A percentile compares a stretch with the other conserved stretches of the same genome.
Evolutionary conservation across 23 tunicate genomes (phyloP).

Genomic region (Phallusia fumigata): DNA sequence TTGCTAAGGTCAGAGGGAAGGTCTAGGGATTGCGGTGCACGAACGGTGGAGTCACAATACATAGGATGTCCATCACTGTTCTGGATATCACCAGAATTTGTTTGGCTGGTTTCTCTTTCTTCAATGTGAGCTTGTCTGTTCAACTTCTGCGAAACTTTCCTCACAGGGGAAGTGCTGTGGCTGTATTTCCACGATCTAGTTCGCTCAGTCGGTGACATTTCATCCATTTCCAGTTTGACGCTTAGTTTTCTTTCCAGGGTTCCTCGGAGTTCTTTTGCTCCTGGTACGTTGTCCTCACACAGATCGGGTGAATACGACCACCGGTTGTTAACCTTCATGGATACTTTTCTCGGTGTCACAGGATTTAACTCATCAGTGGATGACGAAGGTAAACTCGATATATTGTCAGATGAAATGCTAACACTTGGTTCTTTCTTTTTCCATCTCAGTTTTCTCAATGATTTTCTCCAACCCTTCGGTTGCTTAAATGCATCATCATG

Average conservation of each 20-base stretch:
- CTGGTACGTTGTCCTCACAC: slow-evolving; percentile 63
- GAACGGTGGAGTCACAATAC: not conserved
- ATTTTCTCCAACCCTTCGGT: slow-evolving; percentile 70
- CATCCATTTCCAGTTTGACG: slow-evolving; percentile 48
- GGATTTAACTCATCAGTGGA: slow-evolving; percentile 1
- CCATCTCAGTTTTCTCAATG: slow-evolving; percentile 53
- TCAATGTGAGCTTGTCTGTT: not conserved
- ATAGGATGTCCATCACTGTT: not conserved
- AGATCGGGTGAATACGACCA: slow-evolving; percentile 80
- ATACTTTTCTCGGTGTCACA: not conserved
- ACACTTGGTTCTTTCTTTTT: slow-evolving; percentile 31
- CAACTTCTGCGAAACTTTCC: not conserved
- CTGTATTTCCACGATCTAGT: not conserved
- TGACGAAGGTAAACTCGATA: slow-evolving; percentile 19
- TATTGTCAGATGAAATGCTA: slow-evolving; percentile 56
- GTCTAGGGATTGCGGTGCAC: not conserved
- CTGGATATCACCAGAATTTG: not conserved
- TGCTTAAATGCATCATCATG: slow-evolving; percentile 30
- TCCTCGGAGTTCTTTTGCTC: slow-evolving; percentile 49
- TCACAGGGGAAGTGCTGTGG: not conserved
- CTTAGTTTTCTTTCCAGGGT: slow-evolving; percentile 45
- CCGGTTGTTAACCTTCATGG: slow-evolving; percentile 37
- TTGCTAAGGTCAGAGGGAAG: not conserved
- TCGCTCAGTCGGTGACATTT: not conserved
- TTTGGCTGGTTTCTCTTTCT: not conserved